Conservation (phyloP, 2,113 vertebrate genomes). For the Thunnus thynnus region DNA sequence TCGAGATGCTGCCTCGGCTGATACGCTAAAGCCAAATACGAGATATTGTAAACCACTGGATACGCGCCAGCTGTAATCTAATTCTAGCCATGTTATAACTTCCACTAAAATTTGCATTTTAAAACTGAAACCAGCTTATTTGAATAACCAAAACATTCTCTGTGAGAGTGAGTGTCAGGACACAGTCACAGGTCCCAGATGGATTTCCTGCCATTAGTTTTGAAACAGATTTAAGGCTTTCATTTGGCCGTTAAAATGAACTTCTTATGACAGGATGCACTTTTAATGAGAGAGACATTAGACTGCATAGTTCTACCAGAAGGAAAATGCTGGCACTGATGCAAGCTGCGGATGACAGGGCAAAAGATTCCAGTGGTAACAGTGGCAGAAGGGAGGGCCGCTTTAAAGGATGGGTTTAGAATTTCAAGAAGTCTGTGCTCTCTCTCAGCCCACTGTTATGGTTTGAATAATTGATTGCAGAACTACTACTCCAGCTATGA, state of each 20-base stretch:
- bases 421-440: conserved; percentile 40
- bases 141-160: too few species aligned
- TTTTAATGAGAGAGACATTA: conserved; percentile 13
- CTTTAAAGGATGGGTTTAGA: conserved; percentile 32
- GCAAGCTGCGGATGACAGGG: conserved; percentile 36
- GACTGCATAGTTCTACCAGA: conserved; percentile 28
- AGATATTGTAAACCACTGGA: neutral
- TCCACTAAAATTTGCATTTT: neutral
- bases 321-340: neutral
- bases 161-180: neutral
- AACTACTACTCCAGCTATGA: conserved; percentile 18
- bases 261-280: conserved; percentile 17
- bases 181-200: neutral
- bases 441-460: conserved; percentile 32
- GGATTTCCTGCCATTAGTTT: neutral
- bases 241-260: neutral
- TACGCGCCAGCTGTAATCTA: neutral
- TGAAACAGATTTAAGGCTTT: neutral
- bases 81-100: neutral
- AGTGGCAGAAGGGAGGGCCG: neutral
- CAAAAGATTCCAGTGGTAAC: conserved; percentile 55
- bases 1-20: too few species aligned
- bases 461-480: conserved; percentile 54
- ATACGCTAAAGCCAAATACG: neutral
- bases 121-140: too few species aligned